phyloP scores from a whole-genome alignment of 2,888 invertebrate species.

The Clanis bilineata region DNA sequence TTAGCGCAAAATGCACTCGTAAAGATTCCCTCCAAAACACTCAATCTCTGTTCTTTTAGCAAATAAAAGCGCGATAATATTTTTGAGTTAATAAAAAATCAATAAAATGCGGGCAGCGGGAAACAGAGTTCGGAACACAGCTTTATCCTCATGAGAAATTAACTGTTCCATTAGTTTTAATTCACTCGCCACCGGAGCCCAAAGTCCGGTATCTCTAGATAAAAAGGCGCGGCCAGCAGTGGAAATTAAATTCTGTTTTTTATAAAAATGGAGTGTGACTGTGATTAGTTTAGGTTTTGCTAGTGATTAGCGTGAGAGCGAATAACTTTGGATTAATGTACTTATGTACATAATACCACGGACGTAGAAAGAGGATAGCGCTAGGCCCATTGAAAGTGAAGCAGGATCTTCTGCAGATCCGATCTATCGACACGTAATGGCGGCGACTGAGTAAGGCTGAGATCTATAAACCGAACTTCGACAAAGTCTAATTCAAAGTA shows the following conservation, averaged over 20 bases:
- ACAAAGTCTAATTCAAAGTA: no score
- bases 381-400: no score
- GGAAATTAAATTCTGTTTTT: not conserved
- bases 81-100: slow-evolving; percentile 12
- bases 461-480: no score
- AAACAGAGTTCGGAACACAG: slow-evolving; percentile 52
- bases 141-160: slow-evolving; percentile 80
- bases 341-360: no score
- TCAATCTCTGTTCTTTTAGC: not conserved
- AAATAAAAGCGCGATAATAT: slow-evolving; percentile 29
- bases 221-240: not conserved
- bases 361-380: no score
- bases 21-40: not conserved
- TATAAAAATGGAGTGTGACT: not conserved
- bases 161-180: slow-evolving; percentile 81
- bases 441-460: no score
- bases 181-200: slow-evolving; percentile 64
- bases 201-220: not conserved
- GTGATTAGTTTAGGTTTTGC: not conserved
- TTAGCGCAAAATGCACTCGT: not conserved
- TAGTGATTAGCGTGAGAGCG: not conserved
- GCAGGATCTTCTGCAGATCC: no score
- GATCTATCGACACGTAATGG: no score
- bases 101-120: slow-evolving; percentile 33
- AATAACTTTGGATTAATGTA: no score